Percentiles rank a stretch among this genome's conserved stretches.
phyloP scores from a whole-genome alignment of 2,797 vertebrate genomes.

The Anas flavirostris region DNA sequence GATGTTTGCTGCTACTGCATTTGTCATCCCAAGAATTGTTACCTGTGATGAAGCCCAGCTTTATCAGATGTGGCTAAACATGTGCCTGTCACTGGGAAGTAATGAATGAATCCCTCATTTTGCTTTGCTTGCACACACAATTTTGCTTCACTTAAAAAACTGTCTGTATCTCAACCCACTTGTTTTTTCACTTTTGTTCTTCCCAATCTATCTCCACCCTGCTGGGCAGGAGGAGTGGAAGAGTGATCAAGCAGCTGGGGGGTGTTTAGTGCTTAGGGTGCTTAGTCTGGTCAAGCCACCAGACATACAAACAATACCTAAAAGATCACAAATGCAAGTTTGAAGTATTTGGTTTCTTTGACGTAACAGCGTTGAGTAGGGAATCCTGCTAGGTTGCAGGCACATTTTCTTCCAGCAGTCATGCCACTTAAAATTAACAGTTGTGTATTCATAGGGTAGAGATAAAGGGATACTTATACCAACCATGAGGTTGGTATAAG shows the following conservation, averaged over 20 bases:
- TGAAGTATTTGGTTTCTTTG: neutral
- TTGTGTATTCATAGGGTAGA: neutral
- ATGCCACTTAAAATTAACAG: neutral
- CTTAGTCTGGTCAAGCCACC: neutral
- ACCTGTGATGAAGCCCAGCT: neutral
- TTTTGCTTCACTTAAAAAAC: neutral
- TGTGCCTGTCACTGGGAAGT: accelerated
- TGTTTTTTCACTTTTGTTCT: neutral
- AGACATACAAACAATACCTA: neutral
- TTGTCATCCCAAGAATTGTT: neutral
- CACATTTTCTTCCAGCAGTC: neutral
- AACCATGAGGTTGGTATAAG: neutral
- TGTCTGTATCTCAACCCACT: neutral
- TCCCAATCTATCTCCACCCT: neutral
- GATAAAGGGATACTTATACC: neutral
- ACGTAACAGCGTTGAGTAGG: accelerated
- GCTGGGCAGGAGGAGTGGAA: accelerated
- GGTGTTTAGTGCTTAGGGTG: neutral
- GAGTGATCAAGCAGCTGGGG: neutral
- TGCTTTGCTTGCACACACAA: neutral
- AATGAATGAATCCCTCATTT: neutral
- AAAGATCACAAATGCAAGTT: neutral
- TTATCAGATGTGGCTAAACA: neutral
- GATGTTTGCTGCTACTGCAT: neutral
- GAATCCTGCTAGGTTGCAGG: neutral